A percentile compares a stretch with the other conserved stretches of the same genome.
Evolutionary conservation across 2,113 vertebrate species (phyloP).

Genomic region (Columba livia): DNA sequence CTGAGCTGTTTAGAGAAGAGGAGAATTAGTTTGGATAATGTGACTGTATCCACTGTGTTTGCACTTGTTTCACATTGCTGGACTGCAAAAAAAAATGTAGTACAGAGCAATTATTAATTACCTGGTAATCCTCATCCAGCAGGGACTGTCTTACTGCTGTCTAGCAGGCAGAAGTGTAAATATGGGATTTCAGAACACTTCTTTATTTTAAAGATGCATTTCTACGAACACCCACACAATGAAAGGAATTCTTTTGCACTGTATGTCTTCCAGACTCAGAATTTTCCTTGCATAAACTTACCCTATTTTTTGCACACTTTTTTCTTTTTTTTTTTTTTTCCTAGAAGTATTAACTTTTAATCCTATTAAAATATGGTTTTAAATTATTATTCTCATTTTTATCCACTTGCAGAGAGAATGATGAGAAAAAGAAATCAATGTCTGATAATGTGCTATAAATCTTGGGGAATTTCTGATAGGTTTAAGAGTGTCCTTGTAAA

Average conservation of each 20-base stretch:
- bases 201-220: neutral
- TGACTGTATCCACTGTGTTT: neutral
- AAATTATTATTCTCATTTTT: neutral
- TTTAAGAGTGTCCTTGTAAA: conserved; percentile 41
- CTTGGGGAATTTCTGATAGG: neutral
- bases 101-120: neutral
- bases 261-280: neutral
- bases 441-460: conserved; percentile 22
- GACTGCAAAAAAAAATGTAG: neutral
- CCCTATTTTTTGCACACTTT: neutral
- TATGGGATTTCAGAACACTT: neutral
- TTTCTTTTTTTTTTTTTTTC: neutral
- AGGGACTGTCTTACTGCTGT: neutral
- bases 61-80: neutral
- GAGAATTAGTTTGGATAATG: neutral
- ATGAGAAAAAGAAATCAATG: conserved; percentile 35
- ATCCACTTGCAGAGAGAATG: neutral
- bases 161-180: neutral
- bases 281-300: conserved; percentile 9
- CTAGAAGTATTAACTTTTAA: neutral
- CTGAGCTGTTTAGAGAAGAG: neutral
- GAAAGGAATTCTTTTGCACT: neutral
- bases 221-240: neutral
- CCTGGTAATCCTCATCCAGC: neutral
- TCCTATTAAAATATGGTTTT: neutral